Base-by-base conservation (phyloP, 2,888 invertebrate genomes). In the Pseudococcus jackbeardsleyi region DNA sequence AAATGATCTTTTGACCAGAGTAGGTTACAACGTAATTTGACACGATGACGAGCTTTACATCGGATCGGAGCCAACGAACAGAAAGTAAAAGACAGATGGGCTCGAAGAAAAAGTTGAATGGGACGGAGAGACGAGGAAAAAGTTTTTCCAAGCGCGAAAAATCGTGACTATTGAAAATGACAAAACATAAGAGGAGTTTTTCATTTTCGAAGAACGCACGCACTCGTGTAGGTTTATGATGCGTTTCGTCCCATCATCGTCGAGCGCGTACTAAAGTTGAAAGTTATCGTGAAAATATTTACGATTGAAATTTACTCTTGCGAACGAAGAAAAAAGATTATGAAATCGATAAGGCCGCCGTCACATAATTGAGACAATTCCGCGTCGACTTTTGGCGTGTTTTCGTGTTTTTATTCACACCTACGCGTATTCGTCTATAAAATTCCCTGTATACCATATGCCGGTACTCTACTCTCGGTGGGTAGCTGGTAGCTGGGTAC, bases 151-250 rank as follows among this genome's bases (percentile, higher is more conserved):
- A 26, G 22, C 26, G 22, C 11, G 68, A 26, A 68, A 68, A 68
- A 68, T 68, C 68, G 68, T 68, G 68, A 68, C 68, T 68, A 68
- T 68, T 68, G 68, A 68, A 68, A 68, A 68, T 68, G 68, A 68
- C 68, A 68, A 68, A 68, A 68, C 26, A 68, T 4, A 19, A 19
- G n/a, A n/a, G 22, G n/a, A n/a, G 22, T 68, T 68, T 68, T 12
- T 68, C 68, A 68, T 68, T 68, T 68, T 68, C 12, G 68, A 64
- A 64, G 19, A 64, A 50, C 64, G 22, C 22, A 26, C 68, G 26
- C 68, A 26, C 50, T n/a, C 54, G n/a, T 8, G 54, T 54, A 50
- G 15, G 15, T 50, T 46, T 46, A 46, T 46, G 12, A 17, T n/a
- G 17, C 54, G 48, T n/a, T 5, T n/a, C 54, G n/a, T 54, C 48